phyloP scores from a whole-genome alignment of 2,113 vertebrate species.

The Epinephelus cyanopodus region DNA sequence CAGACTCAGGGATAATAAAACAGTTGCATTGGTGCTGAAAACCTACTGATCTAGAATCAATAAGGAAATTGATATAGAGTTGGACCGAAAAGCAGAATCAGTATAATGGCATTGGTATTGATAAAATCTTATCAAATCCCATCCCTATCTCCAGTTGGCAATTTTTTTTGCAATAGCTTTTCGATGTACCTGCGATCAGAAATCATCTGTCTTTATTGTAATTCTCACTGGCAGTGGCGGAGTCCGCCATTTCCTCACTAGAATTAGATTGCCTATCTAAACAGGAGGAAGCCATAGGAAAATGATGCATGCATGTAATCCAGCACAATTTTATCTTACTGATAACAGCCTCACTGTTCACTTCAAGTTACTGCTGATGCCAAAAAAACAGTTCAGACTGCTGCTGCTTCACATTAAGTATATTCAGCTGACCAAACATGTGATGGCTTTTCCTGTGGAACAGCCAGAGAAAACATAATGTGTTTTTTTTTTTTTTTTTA shows the following conservation, averaged over 20 bases:
- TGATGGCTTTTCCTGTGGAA: background rate
- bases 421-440: background rate
- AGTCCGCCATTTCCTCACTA: background rate
- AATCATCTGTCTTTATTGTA: background rate
- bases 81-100: too few species aligned
- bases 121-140: too few species aligned
- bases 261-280: background rate
- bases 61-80: too few species aligned
- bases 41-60: too few species aligned
- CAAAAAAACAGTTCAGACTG: background rate
- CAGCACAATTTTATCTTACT: background rate
- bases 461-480: background rate
- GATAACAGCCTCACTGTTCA: background rate
- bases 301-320: background rate
- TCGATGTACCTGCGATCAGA: background rate
- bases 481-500: background rate
- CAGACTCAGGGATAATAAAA: too few species aligned
- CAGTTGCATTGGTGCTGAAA: too few species aligned
- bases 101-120: too few species aligned
- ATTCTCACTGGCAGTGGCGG: background rate
- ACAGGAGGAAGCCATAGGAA: background rate
- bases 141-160: too few species aligned
- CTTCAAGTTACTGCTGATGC: background rate
- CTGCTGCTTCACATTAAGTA: background rate
- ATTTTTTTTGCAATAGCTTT: too few species aligned